Evolutionary conservation across 2,797 vertebrate genomes (phyloP).

Genomic region (Cheirogaleus major): DNA sequence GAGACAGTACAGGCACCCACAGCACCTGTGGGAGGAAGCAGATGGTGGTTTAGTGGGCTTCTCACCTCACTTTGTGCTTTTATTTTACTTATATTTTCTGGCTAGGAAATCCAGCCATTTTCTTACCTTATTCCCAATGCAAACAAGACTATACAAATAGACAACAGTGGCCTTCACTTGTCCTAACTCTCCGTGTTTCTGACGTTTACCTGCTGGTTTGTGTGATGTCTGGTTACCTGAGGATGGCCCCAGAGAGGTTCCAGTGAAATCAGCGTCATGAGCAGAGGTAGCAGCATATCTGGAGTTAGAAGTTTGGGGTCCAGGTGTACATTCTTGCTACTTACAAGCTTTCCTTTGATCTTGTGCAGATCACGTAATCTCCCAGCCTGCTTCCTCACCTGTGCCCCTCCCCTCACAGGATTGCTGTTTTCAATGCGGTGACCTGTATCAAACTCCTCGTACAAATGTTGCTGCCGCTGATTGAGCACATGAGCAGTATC

Average conservation of each 20-base stretch:
- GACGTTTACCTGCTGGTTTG: background rate
- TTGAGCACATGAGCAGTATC: background rate
- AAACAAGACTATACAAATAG: background rate
- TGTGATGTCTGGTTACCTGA: background rate
- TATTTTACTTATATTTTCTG: background rate
- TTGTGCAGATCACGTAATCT: background rate
- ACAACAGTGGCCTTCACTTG: background rate
- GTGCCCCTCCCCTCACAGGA: too few species aligned
- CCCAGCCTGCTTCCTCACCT: background rate
- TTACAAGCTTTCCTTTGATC: background rate
- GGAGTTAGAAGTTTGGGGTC: background rate
- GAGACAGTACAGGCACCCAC: constrained; percentile 72
- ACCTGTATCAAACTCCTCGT: background rate
- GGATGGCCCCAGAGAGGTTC: background rate
- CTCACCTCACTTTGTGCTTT: background rate
- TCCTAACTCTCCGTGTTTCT: background rate
- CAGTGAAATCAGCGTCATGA: too few species aligned
- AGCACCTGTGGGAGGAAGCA: constrained; percentile 69
- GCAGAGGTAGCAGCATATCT: background rate
- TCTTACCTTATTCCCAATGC: background rate
- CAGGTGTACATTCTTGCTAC: background rate
- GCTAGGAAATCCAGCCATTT: background rate
- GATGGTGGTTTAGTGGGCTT: background rate
- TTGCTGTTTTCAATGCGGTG: background rate
- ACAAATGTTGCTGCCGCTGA: accelerated